These are phyloP conservation scores for Tenthredo distinguenda DNA, from an alignment of 2,888 invertebrate genomes.

Conservation along the genomic window DNA sequence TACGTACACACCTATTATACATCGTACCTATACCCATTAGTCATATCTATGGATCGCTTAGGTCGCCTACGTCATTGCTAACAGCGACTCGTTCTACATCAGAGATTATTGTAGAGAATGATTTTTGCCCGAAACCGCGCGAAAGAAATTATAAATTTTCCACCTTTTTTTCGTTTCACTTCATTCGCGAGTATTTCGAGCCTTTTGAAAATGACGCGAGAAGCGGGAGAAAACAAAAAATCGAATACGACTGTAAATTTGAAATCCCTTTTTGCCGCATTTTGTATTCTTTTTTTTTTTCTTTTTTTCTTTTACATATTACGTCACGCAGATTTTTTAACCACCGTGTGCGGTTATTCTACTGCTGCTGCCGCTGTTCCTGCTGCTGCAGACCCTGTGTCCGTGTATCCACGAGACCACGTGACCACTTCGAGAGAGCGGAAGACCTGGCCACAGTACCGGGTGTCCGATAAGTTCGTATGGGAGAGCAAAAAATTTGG, in stretches of 20 bases:
- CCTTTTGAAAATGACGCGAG: no score
- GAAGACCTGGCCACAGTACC: neutral
- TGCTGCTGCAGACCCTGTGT: neutral
- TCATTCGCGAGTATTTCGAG: no score
- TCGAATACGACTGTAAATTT: no score
- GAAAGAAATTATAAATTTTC: no score
- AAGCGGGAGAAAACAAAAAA: no score
- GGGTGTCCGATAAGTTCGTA: slow-evolving; percentile 8
- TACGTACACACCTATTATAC: neutral
- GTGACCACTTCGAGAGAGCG: slow-evolving; percentile 24
- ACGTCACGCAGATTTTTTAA: neutral
- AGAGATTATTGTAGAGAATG: no score
- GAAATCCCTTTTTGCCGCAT: no score
- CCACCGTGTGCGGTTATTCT: neutral
- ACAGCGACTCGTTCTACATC: neutral
- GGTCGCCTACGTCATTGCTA: neutral
- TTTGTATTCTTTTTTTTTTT: neutral
- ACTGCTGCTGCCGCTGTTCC: neutral
- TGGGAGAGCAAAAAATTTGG: neutral
- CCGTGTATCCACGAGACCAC: slow-evolving; percentile 17
- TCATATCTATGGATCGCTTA: neutral
- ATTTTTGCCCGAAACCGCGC: neutral
- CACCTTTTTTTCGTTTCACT: no score
- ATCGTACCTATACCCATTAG: neutral
- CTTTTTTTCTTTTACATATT: neutral